These are phyloP conservation scores for Conus betulinus DNA, from an alignment of 1,140 invertebrate genomes.

Conservation along the genomic window DNA sequence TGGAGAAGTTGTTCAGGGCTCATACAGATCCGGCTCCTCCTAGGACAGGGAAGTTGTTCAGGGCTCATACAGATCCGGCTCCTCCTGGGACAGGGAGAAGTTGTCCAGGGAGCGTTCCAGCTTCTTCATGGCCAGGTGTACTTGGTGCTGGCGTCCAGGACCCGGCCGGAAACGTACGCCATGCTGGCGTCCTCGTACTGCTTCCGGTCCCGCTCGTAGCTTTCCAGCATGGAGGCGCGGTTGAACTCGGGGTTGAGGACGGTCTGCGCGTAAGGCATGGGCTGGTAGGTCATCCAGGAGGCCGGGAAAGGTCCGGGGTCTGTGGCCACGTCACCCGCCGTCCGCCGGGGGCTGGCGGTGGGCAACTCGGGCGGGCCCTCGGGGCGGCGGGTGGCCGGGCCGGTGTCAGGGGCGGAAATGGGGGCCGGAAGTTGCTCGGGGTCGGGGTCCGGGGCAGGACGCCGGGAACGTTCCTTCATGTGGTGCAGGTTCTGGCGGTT, in stretches of 20 bases:
- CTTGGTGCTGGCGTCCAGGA: slow-evolving; percentile 57
- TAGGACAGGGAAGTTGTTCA: neutral
- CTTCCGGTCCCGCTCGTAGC: slow-evolving; percentile 35
- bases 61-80: neutral
- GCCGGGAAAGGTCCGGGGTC: neutral
- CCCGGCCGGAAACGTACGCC: slow-evolving; percentile 38
- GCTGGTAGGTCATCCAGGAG: slow-evolving; percentile 62
- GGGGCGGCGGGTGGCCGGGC: too few species aligned
- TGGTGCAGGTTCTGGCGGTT: slow-evolving; percentile 59
- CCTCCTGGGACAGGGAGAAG: neutral
- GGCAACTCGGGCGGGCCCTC: too few species aligned
- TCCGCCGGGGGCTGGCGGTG: neutral
- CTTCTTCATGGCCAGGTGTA: slow-evolving; percentile 61
- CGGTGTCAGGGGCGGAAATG: neutral
- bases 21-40: neutral
- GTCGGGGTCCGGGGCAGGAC: neutral
- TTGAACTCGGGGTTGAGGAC: slow-evolving; percentile 67
- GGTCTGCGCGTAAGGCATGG: slow-evolving; percentile 56
- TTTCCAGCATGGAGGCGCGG: slow-evolving; percentile 52
- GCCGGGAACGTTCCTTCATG: slow-evolving; percentile 21
- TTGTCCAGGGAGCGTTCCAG: slow-evolving; percentile 40
- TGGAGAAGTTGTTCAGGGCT: neutral
- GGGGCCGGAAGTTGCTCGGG: neutral
- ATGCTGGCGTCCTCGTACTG: slow-evolving; percentile 14
- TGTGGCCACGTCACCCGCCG: neutral